A percentile compares a stretch with the other conserved stretches of the same genome.
Conservation (phyloP, 1,140 invertebrate species). For the Parapsyche elsis region DNA sequence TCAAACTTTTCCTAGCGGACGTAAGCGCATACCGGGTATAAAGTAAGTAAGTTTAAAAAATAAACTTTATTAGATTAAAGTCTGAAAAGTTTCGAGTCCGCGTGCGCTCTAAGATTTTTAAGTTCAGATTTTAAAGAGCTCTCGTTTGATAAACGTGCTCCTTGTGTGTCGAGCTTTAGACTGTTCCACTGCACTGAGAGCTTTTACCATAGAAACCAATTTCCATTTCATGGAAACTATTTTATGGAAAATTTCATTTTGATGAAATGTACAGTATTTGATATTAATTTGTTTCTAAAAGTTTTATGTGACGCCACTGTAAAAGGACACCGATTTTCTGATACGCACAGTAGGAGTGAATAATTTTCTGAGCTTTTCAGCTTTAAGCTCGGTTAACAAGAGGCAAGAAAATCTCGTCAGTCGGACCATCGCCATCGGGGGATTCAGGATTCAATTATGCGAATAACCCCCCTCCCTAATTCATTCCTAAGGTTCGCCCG, state of each 20-base stretch:
- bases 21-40: neutral
- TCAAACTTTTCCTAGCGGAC: neutral
- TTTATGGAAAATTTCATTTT: neutral
- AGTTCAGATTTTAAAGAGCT: constrained; percentile 30
- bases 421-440: constrained; percentile 23
- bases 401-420: constrained; percentile 10
- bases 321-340: neutral
- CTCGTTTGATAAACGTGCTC: neutral
- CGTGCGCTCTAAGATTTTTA: constrained; percentile 7
- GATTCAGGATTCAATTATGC: constrained; percentile 51
- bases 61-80: constrained; percentile 28
- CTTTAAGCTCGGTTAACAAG: constrained; percentile 27
- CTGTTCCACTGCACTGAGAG: neutral
- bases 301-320: neutral
- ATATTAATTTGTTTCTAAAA: too few relatives aligned
- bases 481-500: neutral
- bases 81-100: neutral
- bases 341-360: constrained; percentile 4
- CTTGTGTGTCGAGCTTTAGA: neutral
- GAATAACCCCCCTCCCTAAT: constrained; percentile 38
- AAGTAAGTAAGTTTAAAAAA: constrained; percentile 8
- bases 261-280: too few relatives aligned
- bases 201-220: neutral
- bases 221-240: too few relatives aligned
- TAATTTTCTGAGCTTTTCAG: constrained; percentile 21